Evolutionary conservation across 2,113 vertebrate species (phyloP).

Genomic region (Coptodon rendalli): DNA sequence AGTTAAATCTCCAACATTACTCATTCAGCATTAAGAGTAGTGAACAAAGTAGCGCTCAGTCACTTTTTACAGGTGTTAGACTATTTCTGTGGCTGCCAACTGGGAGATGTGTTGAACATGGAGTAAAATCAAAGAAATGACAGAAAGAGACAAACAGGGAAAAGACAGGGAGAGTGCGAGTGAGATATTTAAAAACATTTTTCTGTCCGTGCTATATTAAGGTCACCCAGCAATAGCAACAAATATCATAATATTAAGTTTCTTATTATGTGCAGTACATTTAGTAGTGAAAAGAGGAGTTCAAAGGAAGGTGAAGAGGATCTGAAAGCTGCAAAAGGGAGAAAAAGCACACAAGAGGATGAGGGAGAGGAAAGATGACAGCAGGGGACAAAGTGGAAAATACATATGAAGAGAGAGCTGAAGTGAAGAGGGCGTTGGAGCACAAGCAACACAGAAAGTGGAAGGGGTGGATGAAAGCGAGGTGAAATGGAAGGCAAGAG

Average conservation of each 20-base stretch:
- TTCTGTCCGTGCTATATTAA: neutral
- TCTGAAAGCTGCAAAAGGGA: neutral
- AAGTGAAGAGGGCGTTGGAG: neutral
- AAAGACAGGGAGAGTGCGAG: neutral
- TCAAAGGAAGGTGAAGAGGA: neutral
- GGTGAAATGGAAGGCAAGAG: neutral
- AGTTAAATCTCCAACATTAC: neutral
- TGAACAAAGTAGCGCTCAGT: neutral
- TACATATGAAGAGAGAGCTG: neutral
- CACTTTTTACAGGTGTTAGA: neutral
- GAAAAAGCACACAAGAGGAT: neutral
- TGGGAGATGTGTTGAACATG: neutral
- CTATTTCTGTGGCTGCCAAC: neutral
- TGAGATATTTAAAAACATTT: neutral
- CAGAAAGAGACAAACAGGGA: neutral
- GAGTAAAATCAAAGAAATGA: neutral
- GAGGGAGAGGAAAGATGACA: neutral
- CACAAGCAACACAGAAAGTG: neutral
- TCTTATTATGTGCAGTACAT: neutral
- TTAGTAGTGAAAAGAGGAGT: neutral
- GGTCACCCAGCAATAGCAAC: neutral
- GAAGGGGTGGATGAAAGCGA: neutral
- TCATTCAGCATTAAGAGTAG: neutral
- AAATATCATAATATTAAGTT: neutral
- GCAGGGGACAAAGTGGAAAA: constrained; percentile 21